A percentile compares a stretch with the other conserved stretches of the same genome.
phyloP scores from a whole-genome alignment of 30 jellyfish, hydroid and myxozoan species.

The Nemopilema nomurai region DNA sequence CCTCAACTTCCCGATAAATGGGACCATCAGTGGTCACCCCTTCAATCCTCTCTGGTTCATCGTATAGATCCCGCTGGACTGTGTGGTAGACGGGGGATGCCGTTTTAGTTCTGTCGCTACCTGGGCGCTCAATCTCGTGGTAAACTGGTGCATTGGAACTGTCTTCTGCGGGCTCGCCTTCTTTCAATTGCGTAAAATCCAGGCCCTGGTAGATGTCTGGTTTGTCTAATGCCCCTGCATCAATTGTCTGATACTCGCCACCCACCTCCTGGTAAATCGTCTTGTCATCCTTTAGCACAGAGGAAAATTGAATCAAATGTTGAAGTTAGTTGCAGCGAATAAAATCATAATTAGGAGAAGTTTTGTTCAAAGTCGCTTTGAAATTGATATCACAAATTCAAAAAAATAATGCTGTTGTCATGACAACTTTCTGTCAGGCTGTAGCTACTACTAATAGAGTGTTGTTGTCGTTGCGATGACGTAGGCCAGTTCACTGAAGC shows the following conservation, averaged over 20 bases:
- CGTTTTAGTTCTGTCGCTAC: background rate
- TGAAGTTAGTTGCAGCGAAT: too few species aligned
- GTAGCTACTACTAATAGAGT: too few species aligned
- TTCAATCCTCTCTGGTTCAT: background rate
- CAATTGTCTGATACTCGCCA: background rate
- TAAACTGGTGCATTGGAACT: background rate
- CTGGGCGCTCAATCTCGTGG: background rate
- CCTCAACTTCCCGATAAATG: background rate
- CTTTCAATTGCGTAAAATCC: background rate
- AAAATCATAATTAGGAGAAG: too few species aligned
- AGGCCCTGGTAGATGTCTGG: background rate
- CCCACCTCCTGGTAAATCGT: conserved; percentile 9
- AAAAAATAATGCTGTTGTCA: too few species aligned
- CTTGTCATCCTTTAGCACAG: conserved; percentile 10
- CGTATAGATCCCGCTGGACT: background rate
- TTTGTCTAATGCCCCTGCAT: background rate
- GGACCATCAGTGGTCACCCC: background rate
- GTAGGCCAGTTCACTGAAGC: too few species aligned
- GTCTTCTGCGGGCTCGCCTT: background rate
- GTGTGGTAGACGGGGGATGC: background rate
- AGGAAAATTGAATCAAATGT: too few species aligned
- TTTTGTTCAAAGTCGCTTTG: too few species aligned
- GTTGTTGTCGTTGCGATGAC: too few species aligned
- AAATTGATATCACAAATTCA: too few species aligned
- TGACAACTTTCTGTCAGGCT: too few species aligned